A percentile compares a stretch with the other conserved stretches of the same genome.
Conservation (phyloP, 2,113 vertebrate genomes). For the Lasiurus borealis region DNA sequence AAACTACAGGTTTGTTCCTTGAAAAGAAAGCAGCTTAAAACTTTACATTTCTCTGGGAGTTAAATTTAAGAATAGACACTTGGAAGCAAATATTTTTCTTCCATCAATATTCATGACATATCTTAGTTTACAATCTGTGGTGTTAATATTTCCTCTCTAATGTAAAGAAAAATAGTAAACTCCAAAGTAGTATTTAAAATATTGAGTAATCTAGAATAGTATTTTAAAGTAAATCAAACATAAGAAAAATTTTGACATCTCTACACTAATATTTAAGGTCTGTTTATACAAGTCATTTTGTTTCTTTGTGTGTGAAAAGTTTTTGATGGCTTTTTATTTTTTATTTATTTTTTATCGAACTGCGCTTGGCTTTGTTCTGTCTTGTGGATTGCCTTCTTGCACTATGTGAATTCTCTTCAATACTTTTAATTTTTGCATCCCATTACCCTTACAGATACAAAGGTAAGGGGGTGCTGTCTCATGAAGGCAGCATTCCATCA, state of each 20-base stretch:
- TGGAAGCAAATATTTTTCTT: constrained; percentile 23
- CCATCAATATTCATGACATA: not conserved
- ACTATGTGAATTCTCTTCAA: not conserved
- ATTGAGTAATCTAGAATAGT: not conserved
- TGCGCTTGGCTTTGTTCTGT: not conserved
- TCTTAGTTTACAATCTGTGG: not conserved
- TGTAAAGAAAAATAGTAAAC: not conserved
- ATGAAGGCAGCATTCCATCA: not conserved
- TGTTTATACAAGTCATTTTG: not conserved
- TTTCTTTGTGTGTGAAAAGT: too few species aligned
- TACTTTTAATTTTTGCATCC: not conserved
- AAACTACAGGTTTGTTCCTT: constrained; percentile 91
- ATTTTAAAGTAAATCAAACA: constrained; percentile 15
- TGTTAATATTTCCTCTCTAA: not conserved
- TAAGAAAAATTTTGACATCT: not conserved
- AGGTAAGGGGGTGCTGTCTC: not conserved
- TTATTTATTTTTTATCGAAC: not conserved
- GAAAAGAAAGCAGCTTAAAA: not conserved
- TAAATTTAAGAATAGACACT: not conserved
- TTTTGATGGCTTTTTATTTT: not conserved
- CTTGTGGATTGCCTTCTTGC: not conserved
- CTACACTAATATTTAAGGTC: not conserved
- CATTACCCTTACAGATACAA: not conserved
- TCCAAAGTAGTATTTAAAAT: not conserved
- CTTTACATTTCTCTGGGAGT: not conserved